Evolutionary conservation across 2,797 vertebrate genomes (phyloP), one percentile per base, ranked within the genome.

Genomic region (Poecilia gillii): DNA sequence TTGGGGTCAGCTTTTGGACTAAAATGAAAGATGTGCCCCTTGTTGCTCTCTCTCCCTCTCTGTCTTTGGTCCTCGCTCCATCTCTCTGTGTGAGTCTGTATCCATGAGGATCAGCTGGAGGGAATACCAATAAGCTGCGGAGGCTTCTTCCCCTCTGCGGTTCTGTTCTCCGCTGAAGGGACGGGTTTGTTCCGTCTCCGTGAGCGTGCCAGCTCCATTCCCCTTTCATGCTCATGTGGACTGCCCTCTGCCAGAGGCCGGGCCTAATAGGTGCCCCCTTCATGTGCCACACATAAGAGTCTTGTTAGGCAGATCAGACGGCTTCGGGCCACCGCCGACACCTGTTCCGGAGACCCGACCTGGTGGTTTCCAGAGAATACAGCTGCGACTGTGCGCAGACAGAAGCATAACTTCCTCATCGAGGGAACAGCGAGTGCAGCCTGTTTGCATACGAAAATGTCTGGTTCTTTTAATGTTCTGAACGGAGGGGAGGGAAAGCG

Each of bases 51-150:
- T 36, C 75, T 47, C 79, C n/a, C 16, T 66, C 82, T 85, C 83
- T 86, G 90, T 85, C 51, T 25, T 25, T 53, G 8, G 51, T 53
- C 23, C 84, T 87, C 83, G 84, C 91, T 82, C 84, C 59, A 16
- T 82, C 79, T 81, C 89, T 73, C 89, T 76, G 83, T 86, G 90
- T 85, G 51, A 53, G 51, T 88, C 85, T 90, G 90, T 87, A 87
- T 93, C 91, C 90, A 90, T 90, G 89, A 85, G 86, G 90, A 93
- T 94, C 90, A 91, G 91, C 86, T 93, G 92, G 90, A 92, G 85
- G 90, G 94, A 95, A 95, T 95, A 94, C 92, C 92, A 95, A 95
- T 94, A 88, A 94, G 93, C 88, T 80, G 82, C 5, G 41, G 86
- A 75, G 89, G 88, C 83, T 88, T 93, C 90, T 87, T 90, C 90